Percentiles rank a stretch among this genome's conserved stretches.
Evolutionary conservation across 2,113 vertebrate species (phyloP).

Genomic region (Tachycineta bicolor): DNA sequence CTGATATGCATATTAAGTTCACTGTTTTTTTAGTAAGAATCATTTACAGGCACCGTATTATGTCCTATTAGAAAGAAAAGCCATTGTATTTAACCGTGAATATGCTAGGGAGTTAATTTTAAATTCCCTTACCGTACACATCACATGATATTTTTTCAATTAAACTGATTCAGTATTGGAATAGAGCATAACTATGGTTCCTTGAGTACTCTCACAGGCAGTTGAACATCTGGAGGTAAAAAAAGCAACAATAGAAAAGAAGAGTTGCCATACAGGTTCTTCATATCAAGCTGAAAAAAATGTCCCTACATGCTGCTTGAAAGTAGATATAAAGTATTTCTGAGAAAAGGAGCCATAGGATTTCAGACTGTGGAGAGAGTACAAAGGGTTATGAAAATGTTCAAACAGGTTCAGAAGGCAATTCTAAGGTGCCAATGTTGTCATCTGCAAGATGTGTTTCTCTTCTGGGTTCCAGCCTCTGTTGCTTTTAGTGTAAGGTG

Average conservation of each 20-base stretch:
- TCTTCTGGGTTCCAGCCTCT: slow-evolving; percentile 15
- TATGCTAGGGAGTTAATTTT: slow-evolving; percentile 18
- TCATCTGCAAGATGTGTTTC: not conserved
- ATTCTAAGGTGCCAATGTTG: not conserved
- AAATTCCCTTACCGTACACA: slow-evolving; percentile 31
- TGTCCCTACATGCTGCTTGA: not conserved
- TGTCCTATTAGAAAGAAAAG: not conserved
- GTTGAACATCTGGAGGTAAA: slow-evolving; percentile 55
- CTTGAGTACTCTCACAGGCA: slow-evolving; percentile 38
- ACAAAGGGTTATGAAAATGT: slow-evolving; percentile 1
- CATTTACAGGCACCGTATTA: not conserved
- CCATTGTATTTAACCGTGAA: not conserved
- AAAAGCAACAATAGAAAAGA: slow-evolving; percentile 4
- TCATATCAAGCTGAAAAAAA: not conserved
- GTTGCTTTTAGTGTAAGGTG: not conserved
- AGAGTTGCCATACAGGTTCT: not conserved
- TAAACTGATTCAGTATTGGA: slow-evolving; percentile 30
- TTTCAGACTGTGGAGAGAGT: not conserved
- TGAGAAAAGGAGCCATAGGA: not conserved
- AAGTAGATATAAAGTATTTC: not conserved
- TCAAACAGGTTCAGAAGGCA: not conserved
- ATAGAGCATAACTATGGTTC: not conserved
- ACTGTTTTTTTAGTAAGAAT: not conserved
- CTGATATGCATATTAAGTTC: not conserved
- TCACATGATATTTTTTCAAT: slow-evolving; percentile 35